Evolutionary conservation across 1,140 invertebrate genomes (phyloP), one percentile per base, ranked within the genome.

Genomic region (Colletes latitarsis): DNA sequence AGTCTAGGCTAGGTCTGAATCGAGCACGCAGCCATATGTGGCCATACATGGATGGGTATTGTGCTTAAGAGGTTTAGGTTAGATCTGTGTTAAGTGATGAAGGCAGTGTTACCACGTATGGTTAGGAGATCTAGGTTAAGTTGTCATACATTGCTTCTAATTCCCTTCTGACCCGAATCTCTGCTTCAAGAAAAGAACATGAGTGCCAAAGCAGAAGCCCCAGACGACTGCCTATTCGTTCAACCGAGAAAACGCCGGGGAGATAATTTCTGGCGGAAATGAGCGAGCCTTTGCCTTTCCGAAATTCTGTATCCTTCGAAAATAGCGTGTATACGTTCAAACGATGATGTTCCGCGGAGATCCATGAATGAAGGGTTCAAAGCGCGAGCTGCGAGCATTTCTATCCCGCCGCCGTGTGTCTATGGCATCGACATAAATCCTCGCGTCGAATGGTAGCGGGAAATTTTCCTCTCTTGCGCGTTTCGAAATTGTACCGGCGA

Each of bases 401-500:
- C 30, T 43, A 66, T 6, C 53, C 49, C 5, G 0, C 15, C 15
- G 8, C 30, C 21, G 75, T 60, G 41, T 60, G 75, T 60, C 21
- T 77, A 49, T 62, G 30, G 30, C 30, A 41, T 12, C 49, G 69
- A 39, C 19, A 21, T 73, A 70, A 55, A 79, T 73, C 69, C 55
- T 4, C 6, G 19, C 57, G 39, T 30, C 46, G 30, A 77, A 77
- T 53, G 30, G 76, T 9, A 43, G 4, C 41, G 41, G 14, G 63
- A 17, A 55, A 72, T 78, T 78, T 72, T 78, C 58, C 77, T 79
- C 49, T 6, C 52, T 46, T 15, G 60, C 60, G n/a, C 68, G 49
- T 63, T 63, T 30, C 60, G 60, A 79, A 79, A 73, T 66, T 72
- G 60, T 57, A 73, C 70, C 41, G 41, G 60, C 52, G 64, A 79